Percentiles rank a stretch among this genome's conserved stretches.
These are phyloP conservation scores for Elaphurus davidianus DNA, from an alignment of 2,113 vertebrate genomes.

Conservation along the genomic window DNA sequence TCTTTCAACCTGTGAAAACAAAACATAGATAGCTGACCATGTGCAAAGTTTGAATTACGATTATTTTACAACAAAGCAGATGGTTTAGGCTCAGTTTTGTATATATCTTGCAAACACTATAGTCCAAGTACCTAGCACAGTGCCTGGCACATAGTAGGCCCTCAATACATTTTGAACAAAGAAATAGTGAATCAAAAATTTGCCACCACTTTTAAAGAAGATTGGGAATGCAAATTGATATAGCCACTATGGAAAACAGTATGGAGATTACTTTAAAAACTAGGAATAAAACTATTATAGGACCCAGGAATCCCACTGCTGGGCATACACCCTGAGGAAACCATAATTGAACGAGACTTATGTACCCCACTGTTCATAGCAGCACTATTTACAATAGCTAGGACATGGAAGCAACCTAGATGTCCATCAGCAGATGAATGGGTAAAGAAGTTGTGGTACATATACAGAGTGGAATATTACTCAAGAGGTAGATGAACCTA, in stretches of 20 bases:
- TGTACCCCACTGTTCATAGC: neutral
- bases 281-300: neutral
- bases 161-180: neutral
- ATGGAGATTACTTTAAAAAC: neutral
- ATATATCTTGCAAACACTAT: neutral
- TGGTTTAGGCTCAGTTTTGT: neutral
- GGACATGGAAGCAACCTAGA: neutral
- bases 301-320: neutral
- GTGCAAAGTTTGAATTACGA: neutral
- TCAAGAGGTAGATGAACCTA: neutral
- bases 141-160: neutral
- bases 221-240: neutral
- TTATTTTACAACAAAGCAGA: neutral
- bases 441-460: neutral
- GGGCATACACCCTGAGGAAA: neutral
- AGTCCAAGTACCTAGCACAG: neutral
- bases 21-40: neutral
- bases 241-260: neutral
- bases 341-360: neutral
- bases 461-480: neutral
- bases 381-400: neutral
- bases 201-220: neutral
- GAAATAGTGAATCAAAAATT: neutral
- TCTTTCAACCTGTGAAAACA: neutral
- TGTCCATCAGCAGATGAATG: neutral